A percentile compares a stretch with the other conserved stretches of the same genome.
phyloP scores from a whole-genome alignment of 2,113 vertebrate species.

The Odocoileus virginianus region DNA sequence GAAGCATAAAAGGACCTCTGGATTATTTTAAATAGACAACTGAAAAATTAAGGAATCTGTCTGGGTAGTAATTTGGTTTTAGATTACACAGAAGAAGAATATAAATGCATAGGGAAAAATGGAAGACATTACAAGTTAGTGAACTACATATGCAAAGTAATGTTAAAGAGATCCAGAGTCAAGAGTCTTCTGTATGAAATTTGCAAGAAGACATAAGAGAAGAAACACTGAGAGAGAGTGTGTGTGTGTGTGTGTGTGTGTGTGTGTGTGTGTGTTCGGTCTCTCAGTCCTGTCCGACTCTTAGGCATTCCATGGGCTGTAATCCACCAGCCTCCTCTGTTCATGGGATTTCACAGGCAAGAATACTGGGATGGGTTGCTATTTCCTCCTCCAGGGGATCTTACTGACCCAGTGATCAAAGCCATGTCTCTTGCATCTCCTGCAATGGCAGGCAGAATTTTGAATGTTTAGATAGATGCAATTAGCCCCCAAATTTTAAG shows the following conservation, averaged over 20 bases:
- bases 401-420: background rate
- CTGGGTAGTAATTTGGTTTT: background rate
- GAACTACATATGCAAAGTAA: background rate
- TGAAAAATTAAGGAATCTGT: background rate
- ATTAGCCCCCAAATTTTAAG: background rate
- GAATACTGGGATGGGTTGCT: background rate
- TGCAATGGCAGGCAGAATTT: background rate
- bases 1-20: background rate
- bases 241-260: background rate
- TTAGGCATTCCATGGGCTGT: background rate
- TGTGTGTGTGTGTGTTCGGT: background rate
- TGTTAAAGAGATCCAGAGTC: background rate
- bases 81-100: background rate
- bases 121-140: background rate
- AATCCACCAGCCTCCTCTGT: background rate
- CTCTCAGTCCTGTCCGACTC: background rate
- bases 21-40: background rate
- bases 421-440: background rate
- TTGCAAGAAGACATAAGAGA: background rate
- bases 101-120: background rate
- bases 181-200: background rate
- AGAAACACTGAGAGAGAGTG: background rate
- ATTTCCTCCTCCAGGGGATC: background rate
- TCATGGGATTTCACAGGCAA: background rate
- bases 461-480: background rate